These are phyloP conservation scores for Gnathochromis pfefferi DNA, from an alignment of 2,113 vertebrate species.

Conservation along the genomic window DNA sequence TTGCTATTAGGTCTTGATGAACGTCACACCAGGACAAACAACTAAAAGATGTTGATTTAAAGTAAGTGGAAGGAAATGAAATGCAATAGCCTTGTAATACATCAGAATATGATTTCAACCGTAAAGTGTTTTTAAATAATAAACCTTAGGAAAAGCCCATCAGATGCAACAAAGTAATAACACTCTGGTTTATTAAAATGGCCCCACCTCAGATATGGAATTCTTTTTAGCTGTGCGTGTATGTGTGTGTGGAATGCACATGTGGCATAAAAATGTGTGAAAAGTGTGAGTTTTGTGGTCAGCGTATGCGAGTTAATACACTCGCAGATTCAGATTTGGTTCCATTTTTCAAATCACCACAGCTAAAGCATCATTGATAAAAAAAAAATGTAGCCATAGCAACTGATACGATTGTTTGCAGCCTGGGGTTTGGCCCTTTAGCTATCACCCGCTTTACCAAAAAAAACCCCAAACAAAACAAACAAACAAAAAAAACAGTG, in stretches of 20 bases:
- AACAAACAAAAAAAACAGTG: not conserved
- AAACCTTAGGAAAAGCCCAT: not conserved
- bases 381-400: not conserved
- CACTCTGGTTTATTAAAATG: not conserved
- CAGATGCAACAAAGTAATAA: no score
- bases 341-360: not conserved
- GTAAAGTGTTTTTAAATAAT: not conserved
- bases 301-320: not conserved
- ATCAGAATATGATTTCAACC: not conserved
- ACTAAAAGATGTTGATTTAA: not conserved
- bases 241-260: not conserved
- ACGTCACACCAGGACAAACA: not conserved
- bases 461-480: fast-evolving
- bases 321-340: not conserved
- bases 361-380: not conserved
- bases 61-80: not conserved
- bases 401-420: not conserved
- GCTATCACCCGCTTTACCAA: not conserved
- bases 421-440: not conserved
- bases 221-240: not conserved
- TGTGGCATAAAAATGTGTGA: not conserved
- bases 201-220: not conserved
- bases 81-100: not conserved
- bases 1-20: not conserved
- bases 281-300: not conserved